A percentile compares a stretch with the other conserved stretches of the same genome.
Evolutionary conservation across 2,113 vertebrate genomes (phyloP).

Genomic region (Sapayoa aenigma): DNA sequence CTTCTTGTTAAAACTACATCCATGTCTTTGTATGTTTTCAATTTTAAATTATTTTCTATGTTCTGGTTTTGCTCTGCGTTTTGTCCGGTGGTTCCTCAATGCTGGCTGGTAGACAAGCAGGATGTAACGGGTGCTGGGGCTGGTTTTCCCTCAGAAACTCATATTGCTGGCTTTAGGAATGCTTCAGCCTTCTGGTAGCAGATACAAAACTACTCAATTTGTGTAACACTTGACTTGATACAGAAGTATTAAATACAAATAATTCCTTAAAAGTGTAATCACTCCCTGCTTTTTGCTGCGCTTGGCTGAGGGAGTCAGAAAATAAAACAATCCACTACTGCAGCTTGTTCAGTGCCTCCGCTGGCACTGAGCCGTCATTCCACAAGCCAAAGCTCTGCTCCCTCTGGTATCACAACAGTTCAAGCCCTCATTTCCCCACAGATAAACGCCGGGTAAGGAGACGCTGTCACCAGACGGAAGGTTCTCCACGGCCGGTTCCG

Average conservation of each 20-base stretch:
- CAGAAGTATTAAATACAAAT: background rate
- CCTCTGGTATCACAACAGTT: fast-evolving
- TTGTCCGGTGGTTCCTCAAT: background rate
- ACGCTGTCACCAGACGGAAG: fast-evolving
- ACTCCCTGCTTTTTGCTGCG: background rate
- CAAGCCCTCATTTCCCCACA: background rate
- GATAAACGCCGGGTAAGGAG: background rate
- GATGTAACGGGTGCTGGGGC: background rate
- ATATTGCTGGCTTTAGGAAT: background rate
- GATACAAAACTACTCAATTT: background rate
- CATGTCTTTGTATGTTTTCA: background rate
- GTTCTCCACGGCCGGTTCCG: fast-evolving
- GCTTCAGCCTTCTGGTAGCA: background rate
- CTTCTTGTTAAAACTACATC: background rate
- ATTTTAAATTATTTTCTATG: background rate
- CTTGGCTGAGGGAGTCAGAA: background rate
- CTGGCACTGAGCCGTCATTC: background rate
- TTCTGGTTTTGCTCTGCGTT: background rate
- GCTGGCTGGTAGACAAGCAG: background rate
- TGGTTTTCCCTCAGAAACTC: background rate
- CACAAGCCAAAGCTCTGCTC: background rate
- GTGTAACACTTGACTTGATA: background rate
- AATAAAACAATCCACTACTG: fast-evolving
- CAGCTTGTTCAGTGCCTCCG: fast-evolving
- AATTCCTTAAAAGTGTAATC: background rate